A percentile compares a stretch with the other conserved stretches of the same genome.
Conservation (phyloP, 2,888 invertebrate species). For the Drosophila conformis region DNA sequence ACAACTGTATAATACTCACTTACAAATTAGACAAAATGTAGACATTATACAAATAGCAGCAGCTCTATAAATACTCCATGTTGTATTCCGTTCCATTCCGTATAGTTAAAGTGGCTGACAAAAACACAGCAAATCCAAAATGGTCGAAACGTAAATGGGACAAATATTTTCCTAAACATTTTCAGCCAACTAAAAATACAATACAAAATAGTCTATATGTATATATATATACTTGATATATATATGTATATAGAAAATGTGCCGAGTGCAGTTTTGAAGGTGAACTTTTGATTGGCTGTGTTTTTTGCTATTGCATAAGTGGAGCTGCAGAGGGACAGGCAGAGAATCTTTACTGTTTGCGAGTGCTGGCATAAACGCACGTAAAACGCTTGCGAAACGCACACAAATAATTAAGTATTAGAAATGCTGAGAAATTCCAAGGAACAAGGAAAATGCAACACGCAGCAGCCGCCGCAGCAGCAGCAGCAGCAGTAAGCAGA, state of each 20-base stretch:
- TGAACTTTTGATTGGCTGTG: conserved; percentile 39
- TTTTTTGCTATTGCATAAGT: conserved; percentile 56
- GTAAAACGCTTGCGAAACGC: conserved; percentile 70
- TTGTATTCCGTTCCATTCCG: conserved; percentile 1
- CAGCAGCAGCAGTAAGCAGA: conserved; percentile 15
- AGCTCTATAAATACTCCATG: conserved; percentile 56
- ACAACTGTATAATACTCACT: background rate
- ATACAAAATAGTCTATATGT: conserved; percentile 35
- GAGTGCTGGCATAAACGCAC: conserved; percentile 62
- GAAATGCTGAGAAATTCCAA: conserved; percentile 77
- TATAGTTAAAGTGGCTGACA: conserved; percentile 9
- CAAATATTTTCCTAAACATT: conserved; percentile 52
- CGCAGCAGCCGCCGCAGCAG: conserved; percentile 30
- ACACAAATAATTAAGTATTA: conserved; percentile 80
- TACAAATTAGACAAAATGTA: conserved; percentile 38
- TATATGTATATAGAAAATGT: background rate
- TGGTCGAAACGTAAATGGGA: conserved; percentile 66
- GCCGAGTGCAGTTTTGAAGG: conserved; percentile 48
- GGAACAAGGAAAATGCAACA: conserved; percentile 60
- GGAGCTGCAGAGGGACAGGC: conserved; percentile 27
- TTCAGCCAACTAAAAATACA: conserved; percentile 49
- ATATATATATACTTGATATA: conserved; percentile 20
- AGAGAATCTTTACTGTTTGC: conserved; percentile 12
- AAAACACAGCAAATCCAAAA: conserved; percentile 48
- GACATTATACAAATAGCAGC: conserved; percentile 19